A percentile compares a stretch with the other conserved stretches of the same genome.
These are phyloP conservation scores for Cyanoderma ruficeps DNA, from an alignment of 2,113 vertebrate species.

Conservation along the genomic window DNA sequence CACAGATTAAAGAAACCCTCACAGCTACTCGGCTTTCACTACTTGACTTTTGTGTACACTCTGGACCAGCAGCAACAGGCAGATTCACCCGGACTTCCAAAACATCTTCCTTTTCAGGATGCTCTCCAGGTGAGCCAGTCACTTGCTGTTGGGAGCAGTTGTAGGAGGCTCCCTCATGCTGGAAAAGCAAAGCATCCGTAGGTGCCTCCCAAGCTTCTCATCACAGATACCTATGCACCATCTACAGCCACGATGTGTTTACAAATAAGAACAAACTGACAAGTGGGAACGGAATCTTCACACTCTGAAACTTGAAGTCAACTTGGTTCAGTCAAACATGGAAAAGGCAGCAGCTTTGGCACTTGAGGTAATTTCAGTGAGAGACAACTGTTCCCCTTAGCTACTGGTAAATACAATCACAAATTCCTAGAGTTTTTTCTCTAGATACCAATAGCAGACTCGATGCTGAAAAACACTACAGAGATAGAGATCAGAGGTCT, in stretches of 20 bases:
- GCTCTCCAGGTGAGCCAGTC: background rate
- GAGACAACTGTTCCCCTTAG: background rate
- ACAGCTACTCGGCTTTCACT: background rate
- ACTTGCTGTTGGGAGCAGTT: background rate
- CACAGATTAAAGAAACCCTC: background rate
- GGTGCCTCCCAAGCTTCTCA: background rate
- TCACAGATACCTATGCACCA: background rate
- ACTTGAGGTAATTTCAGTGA: background rate
- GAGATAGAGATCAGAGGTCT: conserved; percentile 51
- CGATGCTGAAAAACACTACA: background rate
- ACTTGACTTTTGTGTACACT: background rate
- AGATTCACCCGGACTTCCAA: background rate
- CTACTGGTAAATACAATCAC: background rate
- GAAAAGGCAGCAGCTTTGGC: background rate
- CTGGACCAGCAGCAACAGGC: background rate
- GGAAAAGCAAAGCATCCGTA: background rate
- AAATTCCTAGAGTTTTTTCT: conserved; percentile 17
- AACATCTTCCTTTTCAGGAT: background rate
- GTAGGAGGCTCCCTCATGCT: background rate
- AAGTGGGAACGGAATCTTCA: background rate
- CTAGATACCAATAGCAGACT: background rate
- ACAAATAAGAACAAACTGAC: background rate
- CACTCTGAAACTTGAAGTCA: background rate
- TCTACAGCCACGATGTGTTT: background rate
- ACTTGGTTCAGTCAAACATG: background rate